These are phyloP conservation scores for Cephalotes varians DNA, from an alignment of 2,888 invertebrate species.

Conservation along the genomic window DNA sequence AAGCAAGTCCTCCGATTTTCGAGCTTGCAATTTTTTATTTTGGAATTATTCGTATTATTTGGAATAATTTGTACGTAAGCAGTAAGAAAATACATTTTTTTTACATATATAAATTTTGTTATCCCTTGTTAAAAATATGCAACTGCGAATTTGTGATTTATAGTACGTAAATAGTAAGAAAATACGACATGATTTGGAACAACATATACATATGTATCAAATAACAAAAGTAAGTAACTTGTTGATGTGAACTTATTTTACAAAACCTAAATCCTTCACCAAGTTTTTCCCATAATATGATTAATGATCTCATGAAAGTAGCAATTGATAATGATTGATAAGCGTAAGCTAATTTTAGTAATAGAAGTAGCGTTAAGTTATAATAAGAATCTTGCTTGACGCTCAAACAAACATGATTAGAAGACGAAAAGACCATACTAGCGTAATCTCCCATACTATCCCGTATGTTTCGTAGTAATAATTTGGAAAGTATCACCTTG, in stretches of 20 bases:
- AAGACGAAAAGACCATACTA: conserved; percentile 3
- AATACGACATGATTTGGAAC: conserved; percentile 7
- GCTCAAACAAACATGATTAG: background rate
- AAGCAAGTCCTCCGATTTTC: conserved; percentile 8
- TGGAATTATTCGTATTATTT: conserved; percentile 12
- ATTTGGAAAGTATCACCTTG: conserved; percentile 58
- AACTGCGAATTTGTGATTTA: conserved; percentile 5
- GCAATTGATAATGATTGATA: conserved; percentile 37
- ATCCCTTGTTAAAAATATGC: conserved; percentile 4
- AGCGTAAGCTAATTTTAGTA: conserved; percentile 59
- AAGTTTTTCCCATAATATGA: conserved; percentile 71
- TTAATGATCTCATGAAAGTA: conserved; percentile 27
- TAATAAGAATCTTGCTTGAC: conserved; percentile 1
- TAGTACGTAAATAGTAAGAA: conserved; percentile 10
- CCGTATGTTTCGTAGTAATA: conserved; percentile 51
- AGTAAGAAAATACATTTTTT: conserved; percentile 27
- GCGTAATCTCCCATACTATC: background rate
- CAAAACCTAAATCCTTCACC: conserved; percentile 67
- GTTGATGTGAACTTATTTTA: conserved; percentile 48
- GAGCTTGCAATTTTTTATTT: conserved; percentile 1
- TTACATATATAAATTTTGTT: background rate
- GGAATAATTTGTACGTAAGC: conserved; percentile 26
- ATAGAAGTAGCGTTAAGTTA: conserved; percentile 17
- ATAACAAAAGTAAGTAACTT: conserved; percentile 24
- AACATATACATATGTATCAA: background rate